Conservation (phyloP, 2,888 invertebrate species). For the Linnaemya tessellans region DNA sequence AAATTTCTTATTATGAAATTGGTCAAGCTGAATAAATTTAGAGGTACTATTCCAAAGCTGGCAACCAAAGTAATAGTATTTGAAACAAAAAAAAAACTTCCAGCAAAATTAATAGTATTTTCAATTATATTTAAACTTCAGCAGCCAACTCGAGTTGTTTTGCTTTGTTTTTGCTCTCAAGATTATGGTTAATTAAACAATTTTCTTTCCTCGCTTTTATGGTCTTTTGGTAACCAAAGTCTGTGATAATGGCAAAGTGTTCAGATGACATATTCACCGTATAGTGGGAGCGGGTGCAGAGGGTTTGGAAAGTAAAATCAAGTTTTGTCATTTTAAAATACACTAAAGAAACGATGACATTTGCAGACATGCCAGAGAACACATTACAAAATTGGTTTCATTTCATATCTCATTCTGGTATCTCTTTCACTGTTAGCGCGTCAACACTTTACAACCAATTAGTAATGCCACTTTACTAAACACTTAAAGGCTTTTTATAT, state of each 20-base stretch:
- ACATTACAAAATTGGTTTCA: conserved; percentile 50
- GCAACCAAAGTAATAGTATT: no score
- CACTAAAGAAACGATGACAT: neutral
- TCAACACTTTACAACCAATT: conserved; percentile 73
- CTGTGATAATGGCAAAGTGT: conserved; percentile 14
- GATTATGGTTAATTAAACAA: conserved; percentile 55
- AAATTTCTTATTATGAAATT: no score
- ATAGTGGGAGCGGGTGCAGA: no score
- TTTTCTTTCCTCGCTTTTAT: conserved; percentile 48
- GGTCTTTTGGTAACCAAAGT: conserved; percentile 5
- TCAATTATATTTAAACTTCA: neutral
- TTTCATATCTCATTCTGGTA: conserved; percentile 56
- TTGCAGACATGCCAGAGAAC: neutral
- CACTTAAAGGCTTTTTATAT: conserved; percentile 64
- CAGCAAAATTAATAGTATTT: no score
- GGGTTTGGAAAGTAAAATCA: conserved; percentile 11
- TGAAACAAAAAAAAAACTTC: no score
- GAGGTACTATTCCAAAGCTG: no score
- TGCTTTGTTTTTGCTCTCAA: conserved; percentile 6
- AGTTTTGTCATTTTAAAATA: conserved; percentile 42
- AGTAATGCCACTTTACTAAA: conserved; percentile 72
- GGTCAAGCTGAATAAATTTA: no score
- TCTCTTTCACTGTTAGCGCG: conserved; percentile 63
- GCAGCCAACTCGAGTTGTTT: neutral
- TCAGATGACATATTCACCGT: conserved; percentile 15